Evolutionary conservation across 2,888 invertebrate species (phyloP).

Genomic region (Macaria liturata): DNA sequence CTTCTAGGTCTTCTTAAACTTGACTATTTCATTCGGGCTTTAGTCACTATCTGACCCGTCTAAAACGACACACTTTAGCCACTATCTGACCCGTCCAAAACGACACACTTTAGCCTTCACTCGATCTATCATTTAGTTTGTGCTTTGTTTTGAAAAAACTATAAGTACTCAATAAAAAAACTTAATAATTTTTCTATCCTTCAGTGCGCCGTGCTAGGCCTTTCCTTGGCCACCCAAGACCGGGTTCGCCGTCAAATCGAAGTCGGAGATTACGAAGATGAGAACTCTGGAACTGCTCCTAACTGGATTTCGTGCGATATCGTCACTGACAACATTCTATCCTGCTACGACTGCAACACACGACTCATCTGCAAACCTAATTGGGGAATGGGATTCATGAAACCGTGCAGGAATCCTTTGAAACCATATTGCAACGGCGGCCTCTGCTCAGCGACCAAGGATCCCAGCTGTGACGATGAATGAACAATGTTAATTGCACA

Average conservation of each 20-base stretch:
- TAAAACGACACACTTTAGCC: too few species aligned
- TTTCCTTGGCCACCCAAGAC: conserved; percentile 2
- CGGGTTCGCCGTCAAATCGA: conserved; percentile 2
- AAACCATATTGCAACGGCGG: conserved; percentile 61
- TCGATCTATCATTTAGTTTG: too few species aligned
- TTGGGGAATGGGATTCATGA: conserved; percentile 55
- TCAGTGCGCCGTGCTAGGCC: conserved; percentile 8
- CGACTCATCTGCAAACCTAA: conserved; percentile 55
- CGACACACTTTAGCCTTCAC: too few species aligned
- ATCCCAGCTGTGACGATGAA: too few species aligned
- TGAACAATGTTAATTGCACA: too few species aligned
- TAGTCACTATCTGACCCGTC: too few species aligned
- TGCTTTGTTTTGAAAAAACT: too few species aligned
- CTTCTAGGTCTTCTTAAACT: too few species aligned
- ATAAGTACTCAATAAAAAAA: too few species aligned
- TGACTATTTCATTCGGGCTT: too few species aligned
- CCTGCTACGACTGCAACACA: conserved; percentile 57
- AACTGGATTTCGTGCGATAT: conserved; percentile 49
- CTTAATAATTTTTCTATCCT: background rate
- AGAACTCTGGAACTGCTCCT: conserved; percentile 1
- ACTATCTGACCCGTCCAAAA: too few species aligned
- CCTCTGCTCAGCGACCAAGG: conserved; percentile 44
- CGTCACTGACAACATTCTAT: conserved; percentile 33
- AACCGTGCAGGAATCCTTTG: conserved; percentile 43
- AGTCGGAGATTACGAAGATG: conserved; percentile 7